Conservation (phyloP, 1,140 invertebrate species). For the Drosophila jambulina region DNA sequence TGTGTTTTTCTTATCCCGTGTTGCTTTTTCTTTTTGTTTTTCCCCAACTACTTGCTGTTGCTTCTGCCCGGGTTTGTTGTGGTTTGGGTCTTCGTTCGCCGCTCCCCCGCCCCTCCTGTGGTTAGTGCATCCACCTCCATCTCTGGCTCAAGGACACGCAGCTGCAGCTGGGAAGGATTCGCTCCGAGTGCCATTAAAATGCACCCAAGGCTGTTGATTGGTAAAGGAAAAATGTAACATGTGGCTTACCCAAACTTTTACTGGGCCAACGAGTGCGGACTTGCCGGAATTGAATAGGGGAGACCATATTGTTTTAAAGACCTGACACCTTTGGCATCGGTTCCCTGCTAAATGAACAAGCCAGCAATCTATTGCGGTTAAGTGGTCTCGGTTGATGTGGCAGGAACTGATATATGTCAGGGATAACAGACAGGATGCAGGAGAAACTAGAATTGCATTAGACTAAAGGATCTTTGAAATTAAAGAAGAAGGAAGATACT, state of each 20-base stretch:
- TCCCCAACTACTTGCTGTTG: constrained; percentile 53
- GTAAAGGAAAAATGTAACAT: constrained; percentile 62
- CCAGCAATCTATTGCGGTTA: constrained; percentile 28
- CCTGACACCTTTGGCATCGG: constrained; percentile 58
- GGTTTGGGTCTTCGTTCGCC: constrained; percentile 21
- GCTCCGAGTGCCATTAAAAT: constrained; percentile 58
- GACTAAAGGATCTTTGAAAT: not conserved
- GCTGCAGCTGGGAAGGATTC: constrained; percentile 33
- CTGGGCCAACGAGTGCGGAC: constrained; percentile 12
- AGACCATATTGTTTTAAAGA: constrained; percentile 37
- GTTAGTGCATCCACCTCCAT: constrained; percentile 1
- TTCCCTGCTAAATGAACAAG: constrained; percentile 27
- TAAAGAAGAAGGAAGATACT: too few relatives aligned
- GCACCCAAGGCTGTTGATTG: constrained; percentile 66
- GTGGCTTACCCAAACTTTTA: constrained; percentile 63
- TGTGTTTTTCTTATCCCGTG: constrained; percentile 22
- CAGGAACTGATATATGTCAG: not conserved
- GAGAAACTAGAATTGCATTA: not conserved
- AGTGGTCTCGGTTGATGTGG: constrained; percentile 35
- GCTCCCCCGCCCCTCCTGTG: not conserved
- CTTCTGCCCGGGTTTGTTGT: constrained; percentile 45
- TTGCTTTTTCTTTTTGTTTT: constrained; percentile 26
- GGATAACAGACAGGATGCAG: not conserved
- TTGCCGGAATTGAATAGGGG: constrained; percentile 5
- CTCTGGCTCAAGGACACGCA: constrained; percentile 39